Evolutionary conservation across 2,113 vertebrate genomes (phyloP).

Genomic region (Suricata suricatta): DNA sequence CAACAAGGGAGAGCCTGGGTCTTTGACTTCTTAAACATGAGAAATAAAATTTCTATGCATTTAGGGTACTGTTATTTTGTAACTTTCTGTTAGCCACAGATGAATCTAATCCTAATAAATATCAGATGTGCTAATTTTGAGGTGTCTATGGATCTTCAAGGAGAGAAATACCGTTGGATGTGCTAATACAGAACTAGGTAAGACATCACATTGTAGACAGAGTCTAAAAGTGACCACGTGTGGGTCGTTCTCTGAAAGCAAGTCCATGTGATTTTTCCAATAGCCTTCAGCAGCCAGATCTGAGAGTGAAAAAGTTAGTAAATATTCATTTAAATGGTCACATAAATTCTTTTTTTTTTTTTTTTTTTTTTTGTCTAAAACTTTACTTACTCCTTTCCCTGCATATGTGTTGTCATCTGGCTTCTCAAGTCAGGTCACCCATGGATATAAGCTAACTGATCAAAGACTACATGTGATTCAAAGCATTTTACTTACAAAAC

Average conservation of each 20-base stretch:
- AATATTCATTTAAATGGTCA: background rate
- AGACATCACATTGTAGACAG: background rate
- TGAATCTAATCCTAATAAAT: background rate
- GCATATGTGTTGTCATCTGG: background rate
- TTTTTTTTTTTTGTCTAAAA: background rate
- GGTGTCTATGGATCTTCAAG: background rate
- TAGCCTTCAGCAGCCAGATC: background rate
- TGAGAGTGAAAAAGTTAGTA: background rate
- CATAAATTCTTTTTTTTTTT: background rate
- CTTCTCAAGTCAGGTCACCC: background rate
- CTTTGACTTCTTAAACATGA: background rate
- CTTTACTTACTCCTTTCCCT: background rate
- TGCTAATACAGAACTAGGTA: background rate
- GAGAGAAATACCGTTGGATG: background rate
- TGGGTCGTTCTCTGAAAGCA: background rate
- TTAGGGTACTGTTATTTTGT: background rate
- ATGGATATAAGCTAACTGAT: background rate
- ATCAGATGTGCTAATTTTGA: background rate
- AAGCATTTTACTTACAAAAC: background rate
- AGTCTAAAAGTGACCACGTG: background rate
- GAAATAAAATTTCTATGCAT: background rate
- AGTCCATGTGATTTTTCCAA: background rate
- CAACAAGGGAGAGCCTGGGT: background rate
- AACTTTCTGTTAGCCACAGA: background rate
- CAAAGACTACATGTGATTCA: background rate